phyloP scores from a whole-genome alignment of 2,888 invertebrate genomes.

The Eudasyphora cyanicolor region DNA sequence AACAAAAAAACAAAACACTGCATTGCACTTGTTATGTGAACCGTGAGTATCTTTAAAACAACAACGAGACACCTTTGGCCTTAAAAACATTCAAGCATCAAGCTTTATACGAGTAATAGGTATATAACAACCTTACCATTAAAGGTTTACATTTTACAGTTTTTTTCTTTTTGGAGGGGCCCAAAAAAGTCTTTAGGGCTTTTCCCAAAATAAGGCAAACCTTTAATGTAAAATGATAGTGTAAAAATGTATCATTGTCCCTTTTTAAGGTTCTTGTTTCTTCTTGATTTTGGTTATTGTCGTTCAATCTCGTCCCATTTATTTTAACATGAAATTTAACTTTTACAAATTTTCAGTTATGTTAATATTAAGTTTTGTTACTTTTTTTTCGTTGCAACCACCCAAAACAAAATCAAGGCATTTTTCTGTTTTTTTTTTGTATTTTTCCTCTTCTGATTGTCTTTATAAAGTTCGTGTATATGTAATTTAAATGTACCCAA shows the following conservation, averaged over 20 bases:
- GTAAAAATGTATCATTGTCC: slow-evolving; percentile 32
- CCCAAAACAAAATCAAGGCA: not conserved
- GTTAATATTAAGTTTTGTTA: slow-evolving; percentile 21
- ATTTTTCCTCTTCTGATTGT: slow-evolving; percentile 38
- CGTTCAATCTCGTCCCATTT: not conserved
- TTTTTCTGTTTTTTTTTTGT: slow-evolving; percentile 20
- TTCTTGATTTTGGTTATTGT: slow-evolving; percentile 13
- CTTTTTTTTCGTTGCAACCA: not conserved
- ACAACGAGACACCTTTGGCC: slow-evolving; percentile 36
- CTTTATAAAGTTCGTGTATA: slow-evolving; percentile 56
- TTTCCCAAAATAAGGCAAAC: slow-evolving; percentile 12
- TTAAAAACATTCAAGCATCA: slow-evolving; percentile 14
- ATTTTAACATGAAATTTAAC: slow-evolving; percentile 39
- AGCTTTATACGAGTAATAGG: no score
- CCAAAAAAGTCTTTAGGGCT: slow-evolving; percentile 15
- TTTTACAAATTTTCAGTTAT: slow-evolving; percentile 46
- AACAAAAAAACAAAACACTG: no score
- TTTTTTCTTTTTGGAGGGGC: slow-evolving; percentile 4
- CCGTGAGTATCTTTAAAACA: not conserved
- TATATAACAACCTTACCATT: slow-evolving; percentile 6
- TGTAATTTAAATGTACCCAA: slow-evolving; percentile 61
- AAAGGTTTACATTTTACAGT: not conserved
- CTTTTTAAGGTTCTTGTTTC: slow-evolving; percentile 8
- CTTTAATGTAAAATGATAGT: slow-evolving; percentile 40
- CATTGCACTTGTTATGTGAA: slow-evolving; percentile 59